A percentile compares a stretch with the other conserved stretches of the same genome.
These are phyloP conservation scores for Chloroceryle inda DNA, from an alignment of 2,797 vertebrate genomes.

Conservation along the genomic window DNA sequence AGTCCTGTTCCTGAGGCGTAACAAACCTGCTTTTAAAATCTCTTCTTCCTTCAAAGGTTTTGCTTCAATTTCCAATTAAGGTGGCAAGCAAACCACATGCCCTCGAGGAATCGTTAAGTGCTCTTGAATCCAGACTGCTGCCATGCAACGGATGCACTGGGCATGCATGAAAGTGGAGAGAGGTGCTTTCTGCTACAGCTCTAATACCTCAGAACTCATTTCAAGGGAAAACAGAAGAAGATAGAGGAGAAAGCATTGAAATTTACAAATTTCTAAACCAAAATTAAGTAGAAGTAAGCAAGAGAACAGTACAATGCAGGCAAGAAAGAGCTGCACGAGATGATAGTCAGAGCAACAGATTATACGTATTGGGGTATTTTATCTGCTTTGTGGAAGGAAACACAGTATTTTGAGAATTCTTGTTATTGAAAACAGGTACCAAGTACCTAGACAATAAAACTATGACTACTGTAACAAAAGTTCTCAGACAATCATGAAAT, in stretches of 20 bases:
- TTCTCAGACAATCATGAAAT: neutral
- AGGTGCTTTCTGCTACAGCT: slow-evolving; percentile 4
- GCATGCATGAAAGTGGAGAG: slow-evolving; percentile 38
- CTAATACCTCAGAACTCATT: slow-evolving; percentile 32
- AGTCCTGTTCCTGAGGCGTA: neutral
- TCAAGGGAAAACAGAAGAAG: slow-evolving; percentile 46
- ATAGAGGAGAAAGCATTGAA: slow-evolving; percentile 19
- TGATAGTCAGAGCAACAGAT: neutral
- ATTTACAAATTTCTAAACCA: slow-evolving; percentile 9
- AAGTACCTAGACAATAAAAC: neutral
- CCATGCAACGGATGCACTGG: slow-evolving; percentile 38
- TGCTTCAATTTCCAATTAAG: slow-evolving; percentile 2
- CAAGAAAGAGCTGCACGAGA: slow-evolving; percentile 19
- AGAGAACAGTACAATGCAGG: slow-evolving; percentile 10
- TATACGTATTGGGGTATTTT: neutral
- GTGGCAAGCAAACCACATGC: slow-evolving; percentile 30
- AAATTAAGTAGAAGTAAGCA: slow-evolving; percentile 1
- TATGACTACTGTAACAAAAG: neutral
- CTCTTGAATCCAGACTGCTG: slow-evolving; percentile 21
- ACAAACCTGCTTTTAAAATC: slow-evolving; percentile 47
- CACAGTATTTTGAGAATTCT: neutral
- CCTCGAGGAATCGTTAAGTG: slow-evolving; percentile 11
- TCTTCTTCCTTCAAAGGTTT: slow-evolving; percentile 41
- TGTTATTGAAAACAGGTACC: neutral
- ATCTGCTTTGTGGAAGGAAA: neutral